phyloP scores from a whole-genome alignment of 2,888 invertebrate species.

The Parnassius glacialis region DNA sequence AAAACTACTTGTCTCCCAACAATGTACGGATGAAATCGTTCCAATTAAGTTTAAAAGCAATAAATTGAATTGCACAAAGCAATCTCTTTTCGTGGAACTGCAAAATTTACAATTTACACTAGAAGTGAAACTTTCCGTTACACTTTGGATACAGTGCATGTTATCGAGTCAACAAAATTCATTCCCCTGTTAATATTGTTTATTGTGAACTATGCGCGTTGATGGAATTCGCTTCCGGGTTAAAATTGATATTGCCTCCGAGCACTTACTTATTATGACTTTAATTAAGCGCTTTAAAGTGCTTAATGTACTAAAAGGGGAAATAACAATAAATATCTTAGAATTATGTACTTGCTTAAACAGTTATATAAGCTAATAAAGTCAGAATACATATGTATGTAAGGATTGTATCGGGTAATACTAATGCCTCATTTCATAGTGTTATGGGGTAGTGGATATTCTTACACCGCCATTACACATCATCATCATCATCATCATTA shows the following conservation, averaged over 20 bases:
- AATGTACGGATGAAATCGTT: constrained; percentile 7
- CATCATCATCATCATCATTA: no score
- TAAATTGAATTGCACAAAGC: constrained; percentile 19
- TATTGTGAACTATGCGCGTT: constrained; percentile 7
- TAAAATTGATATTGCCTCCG: constrained; percentile 4
- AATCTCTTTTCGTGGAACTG: constrained; percentile 14
- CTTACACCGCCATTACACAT: no score
- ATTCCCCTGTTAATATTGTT: constrained; percentile 11
- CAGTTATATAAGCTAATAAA: no score
- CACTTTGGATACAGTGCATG: not conserved
- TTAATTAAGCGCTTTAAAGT: constrained; percentile 2
- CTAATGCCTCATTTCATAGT: no score
- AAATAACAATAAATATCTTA: not conserved
- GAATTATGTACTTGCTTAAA: no score
- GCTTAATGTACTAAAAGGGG: not conserved
- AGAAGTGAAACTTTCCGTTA: not conserved
- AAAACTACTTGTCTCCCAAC: constrained; percentile 1
- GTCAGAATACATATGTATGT: no score
- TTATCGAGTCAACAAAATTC: constrained; percentile 11
- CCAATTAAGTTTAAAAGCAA: constrained; percentile 23
- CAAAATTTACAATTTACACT: constrained; percentile 5
- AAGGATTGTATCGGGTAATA: no score
- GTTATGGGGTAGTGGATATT: no score
- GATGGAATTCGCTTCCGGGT: not conserved
- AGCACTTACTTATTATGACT: not conserved